These are phyloP conservation scores for Stegodyphus dumicola DNA, from an alignment of 1,140 invertebrate genomes.

Conservation along the genomic window DNA sequence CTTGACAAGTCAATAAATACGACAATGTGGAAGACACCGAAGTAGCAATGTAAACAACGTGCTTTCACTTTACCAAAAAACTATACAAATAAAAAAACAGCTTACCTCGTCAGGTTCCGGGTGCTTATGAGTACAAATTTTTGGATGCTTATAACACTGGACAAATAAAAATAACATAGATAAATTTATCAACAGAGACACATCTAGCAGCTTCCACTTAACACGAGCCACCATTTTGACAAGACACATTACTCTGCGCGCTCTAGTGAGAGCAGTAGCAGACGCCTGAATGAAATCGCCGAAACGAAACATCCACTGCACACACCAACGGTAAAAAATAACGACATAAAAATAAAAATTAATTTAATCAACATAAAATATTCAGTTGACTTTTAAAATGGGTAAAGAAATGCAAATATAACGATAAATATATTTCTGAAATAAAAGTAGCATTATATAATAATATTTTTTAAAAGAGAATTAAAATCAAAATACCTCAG, in stretches of 20 bases:
- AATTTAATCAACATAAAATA: no score
- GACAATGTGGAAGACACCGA: neutral
- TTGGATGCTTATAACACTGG: constrained; percentile 26
- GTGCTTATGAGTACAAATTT: constrained; percentile 48
- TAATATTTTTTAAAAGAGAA: no score
- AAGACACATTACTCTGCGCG: constrained; percentile 55
- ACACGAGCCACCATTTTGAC: constrained; percentile 58
- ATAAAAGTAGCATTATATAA: no score
- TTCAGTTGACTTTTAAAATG: no score
- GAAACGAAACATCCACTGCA: no score
- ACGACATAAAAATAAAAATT: no score
- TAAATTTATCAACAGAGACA: constrained; percentile 32
- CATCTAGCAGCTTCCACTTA: constrained; percentile 46
- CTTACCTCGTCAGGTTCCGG: constrained; percentile 52
- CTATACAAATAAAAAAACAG: neutral
- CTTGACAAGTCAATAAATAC: neutral
- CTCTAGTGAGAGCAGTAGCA: constrained; percentile 49
- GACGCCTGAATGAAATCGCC: constrained; percentile 10
- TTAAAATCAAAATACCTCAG: no score
- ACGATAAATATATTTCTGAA: no score
- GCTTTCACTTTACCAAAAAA: neutral
- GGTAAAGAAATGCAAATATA: no score
- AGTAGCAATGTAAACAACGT: constrained; percentile 55
- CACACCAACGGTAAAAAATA: no score
- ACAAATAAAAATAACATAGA: constrained; percentile 32